These are phyloP conservation scores for Astreopora myriophthalma DNA, from an alignment of 64 coral and sea anemone genomes.

Conservation along the genomic window DNA sequence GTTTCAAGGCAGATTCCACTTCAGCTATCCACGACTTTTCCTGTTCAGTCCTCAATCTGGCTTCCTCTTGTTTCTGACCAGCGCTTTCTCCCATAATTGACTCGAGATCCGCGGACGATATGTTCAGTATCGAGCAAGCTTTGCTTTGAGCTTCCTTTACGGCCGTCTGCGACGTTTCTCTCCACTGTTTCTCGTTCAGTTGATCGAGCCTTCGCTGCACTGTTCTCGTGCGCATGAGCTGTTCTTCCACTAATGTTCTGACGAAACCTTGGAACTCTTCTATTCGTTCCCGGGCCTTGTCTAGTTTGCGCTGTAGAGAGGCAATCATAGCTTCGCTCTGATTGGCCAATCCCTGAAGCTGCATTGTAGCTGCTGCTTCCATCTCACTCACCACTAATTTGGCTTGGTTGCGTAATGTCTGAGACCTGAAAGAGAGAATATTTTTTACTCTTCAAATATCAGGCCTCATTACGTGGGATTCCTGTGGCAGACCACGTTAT, in stretches of 20 bases:
- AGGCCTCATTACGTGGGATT: too few species aligned
- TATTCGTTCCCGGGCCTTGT: conserved; percentile 68
- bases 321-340: conserved; percentile 86
- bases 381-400: conserved; percentile 93
- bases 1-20: conserved; percentile 16
- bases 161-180: conserved; percentile 34
- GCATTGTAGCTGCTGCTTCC: conserved; percentile 90
- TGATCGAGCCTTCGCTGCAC: neutral
- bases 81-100: conserved; percentile 52
- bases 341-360: conserved; percentile 93
- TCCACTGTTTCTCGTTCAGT: conserved; percentile 1
- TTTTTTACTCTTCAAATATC: neutral
- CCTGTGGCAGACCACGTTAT: too few species aligned
- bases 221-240: neutral
- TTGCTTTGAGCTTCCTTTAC: conserved; percentile 61
- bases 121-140: conserved; percentile 79
- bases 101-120: conserved; percentile 63
- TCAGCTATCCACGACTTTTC: conserved; percentile 6
- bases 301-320: conserved; percentile 66
- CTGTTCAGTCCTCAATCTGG: neutral
- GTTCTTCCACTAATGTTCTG: conserved; percentile 62
- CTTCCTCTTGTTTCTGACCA: neutral
- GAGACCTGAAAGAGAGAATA: conserved; percentile 62
- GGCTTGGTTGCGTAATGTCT: conserved; percentile 82
- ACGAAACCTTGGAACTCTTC: conserved; percentile 90